Conservation (phyloP, 1,140 invertebrate genomes). For the Uloborus diversus region DNA sequence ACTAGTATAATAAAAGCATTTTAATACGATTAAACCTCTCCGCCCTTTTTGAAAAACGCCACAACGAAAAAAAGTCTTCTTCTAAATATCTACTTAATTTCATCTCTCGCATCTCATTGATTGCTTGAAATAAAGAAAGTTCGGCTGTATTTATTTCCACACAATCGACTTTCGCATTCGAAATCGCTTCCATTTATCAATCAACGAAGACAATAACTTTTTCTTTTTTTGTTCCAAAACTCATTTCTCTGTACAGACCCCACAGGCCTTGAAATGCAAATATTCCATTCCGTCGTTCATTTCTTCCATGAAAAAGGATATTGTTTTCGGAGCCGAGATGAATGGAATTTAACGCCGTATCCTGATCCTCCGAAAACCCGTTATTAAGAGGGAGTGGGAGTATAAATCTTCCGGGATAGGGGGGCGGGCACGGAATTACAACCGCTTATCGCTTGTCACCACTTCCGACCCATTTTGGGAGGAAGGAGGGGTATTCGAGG, state of each 20-base stretch:
- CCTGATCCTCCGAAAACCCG: not conserved
- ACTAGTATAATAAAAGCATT: too few relatives aligned
- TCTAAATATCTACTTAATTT: too few relatives aligned
- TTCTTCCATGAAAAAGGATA: not conserved
- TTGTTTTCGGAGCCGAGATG: conserved; percentile 1
- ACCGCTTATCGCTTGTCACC: conserved; percentile 47
- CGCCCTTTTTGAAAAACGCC: too few relatives aligned
- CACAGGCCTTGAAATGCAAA: too few relatives aligned
- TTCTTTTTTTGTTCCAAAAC: too few relatives aligned
- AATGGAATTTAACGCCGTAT: conserved; percentile 5
- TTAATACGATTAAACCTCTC: too few relatives aligned
- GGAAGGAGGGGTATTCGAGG: not conserved
- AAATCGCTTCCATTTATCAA: not conserved
- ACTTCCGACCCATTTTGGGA: conserved; percentile 5
- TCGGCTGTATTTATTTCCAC: too few relatives aligned
- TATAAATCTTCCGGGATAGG: conserved; percentile 51
- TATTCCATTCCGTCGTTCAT: too few relatives aligned
- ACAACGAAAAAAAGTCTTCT: too few relatives aligned
- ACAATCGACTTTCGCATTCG: not conserved
- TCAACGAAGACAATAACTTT: not conserved
- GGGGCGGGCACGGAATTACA: conserved; percentile 34
- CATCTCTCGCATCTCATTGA: too few relatives aligned
- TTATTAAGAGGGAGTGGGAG: conserved; percentile 41
- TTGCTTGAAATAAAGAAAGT: too few relatives aligned
- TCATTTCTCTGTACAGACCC: too few relatives aligned